Base-by-base conservation (phyloP, 2,888 invertebrate genomes). In the Anthrax anthrax region DNA sequence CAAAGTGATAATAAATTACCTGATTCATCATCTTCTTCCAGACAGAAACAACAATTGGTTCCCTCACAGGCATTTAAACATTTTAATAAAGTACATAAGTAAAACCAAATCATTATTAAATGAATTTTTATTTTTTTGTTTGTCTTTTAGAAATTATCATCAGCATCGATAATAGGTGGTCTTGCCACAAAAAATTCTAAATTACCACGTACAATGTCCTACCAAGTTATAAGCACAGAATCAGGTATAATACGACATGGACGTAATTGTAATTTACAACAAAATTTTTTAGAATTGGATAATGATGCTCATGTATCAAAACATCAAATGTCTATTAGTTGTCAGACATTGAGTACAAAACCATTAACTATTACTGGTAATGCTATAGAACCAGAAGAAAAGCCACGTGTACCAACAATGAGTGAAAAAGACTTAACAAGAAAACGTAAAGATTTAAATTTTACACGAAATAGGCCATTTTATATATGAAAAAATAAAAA, bases 341-440 rank as follows among this genome's bases (percentile, higher is more conserved):
- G 29, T 32, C 9, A 12, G 12, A 32, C 9, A 32, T 23, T 23
- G 8, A 8, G 5, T 23, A 32, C 3, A 12, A 32, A 32, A 32
- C 12, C 29, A 32, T 29, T 75, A 56, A 69, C 73, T 37, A 71
- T 76, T 52, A 65, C 71, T 56, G 76, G 76, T 41, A 69, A 70
- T 57, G 74, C 75, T 54, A 75, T 76, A 55, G 68, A 72, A 47
- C 75, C 75, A 3, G 74, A 73, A 62, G 63, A 68, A 54, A 75
- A 75, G 61, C 75, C 75, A 46, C 67, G 72, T 52, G 73, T 70
- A 55, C 74, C 72, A 53, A 73, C 74, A 49, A 74, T 74, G 72
- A 73, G 72, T 58, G 74, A 75, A 64, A 67, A 72, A 42, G 75
- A 75, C 61, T 65, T 75, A 36, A 74, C 74, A 46, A 55, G 67